Base-by-base conservation (phyloP, 2,888 invertebrate genomes). In the Drosophila melanosoma region DNA sequence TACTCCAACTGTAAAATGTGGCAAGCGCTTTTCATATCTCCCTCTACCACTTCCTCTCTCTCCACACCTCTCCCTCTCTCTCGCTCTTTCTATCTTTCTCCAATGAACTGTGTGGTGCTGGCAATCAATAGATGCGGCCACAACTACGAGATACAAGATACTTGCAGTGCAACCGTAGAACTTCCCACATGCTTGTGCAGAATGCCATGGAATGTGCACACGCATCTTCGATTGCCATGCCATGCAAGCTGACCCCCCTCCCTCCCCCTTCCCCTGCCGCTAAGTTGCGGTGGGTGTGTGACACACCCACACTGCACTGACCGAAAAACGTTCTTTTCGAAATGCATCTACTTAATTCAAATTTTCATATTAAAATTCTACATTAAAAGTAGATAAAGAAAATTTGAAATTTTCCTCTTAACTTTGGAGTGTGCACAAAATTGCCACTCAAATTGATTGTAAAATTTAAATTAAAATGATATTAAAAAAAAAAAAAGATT, bases 151-250 rank as follows among this genome's bases (percentile, higher is more conserved):
- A 82, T 82, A 82, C 85, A 84, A 85, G 87, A 89, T 85, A 89
- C 89, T 87, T 76, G 81, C 71, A 74, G 68, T 78, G 87, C 87
- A 84, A 76, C 76, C 79, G 76, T 81, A 79, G 76, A 85, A 76
- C 83, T 87, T 87, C 72, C 88, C 88, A 81, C 90, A 87, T 87
- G 90, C 77, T 59, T 63, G 61, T 63, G 74, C 59, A 77, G 82
- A 78, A 73, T 89, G 88, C 79, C 67, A 81, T 76, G 90, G 90
- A 89, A 86, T 86, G 90, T 82, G 90, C 87, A 87, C 80, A 89
- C 85, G 89, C 88, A 87, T 89, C 90, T 85, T 89, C 77, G 79
- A 69, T 79, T 82, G 82, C 79, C 63, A 84, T 82, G 82, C 79
- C 63, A 84, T 73, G 72, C 79, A 69, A 76, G 66, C 6, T 11